These are phyloP conservation scores for Lateolabrax maculatus DNA, from an alignment of 2,797 vertebrate genomes.

Conservation along the genomic window DNA sequence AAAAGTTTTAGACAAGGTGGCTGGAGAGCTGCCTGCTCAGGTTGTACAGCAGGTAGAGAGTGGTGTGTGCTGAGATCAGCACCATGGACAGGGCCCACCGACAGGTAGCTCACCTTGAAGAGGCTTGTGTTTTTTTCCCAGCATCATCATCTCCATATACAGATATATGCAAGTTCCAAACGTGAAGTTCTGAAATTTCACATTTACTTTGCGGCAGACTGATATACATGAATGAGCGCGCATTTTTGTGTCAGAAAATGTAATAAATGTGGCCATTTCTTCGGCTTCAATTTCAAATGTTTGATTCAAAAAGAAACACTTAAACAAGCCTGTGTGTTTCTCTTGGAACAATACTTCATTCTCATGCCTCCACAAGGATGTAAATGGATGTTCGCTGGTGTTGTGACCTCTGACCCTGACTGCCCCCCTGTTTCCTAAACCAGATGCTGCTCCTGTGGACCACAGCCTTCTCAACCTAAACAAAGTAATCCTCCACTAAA, in stretches of 20 bases:
- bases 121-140: not conserved
- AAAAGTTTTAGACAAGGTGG: not conserved
- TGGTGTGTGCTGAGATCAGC: slow-evolving; percentile 59
- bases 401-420: slow-evolving; percentile 77
- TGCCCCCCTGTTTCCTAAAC: slow-evolving; percentile 81
- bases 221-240: not conserved
- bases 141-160: not conserved
- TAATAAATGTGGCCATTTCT: not conserved
- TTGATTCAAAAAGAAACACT: slow-evolving; percentile 22
- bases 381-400: slow-evolving; percentile 82
- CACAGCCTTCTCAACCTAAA: slow-evolving; percentile 78
- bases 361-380: slow-evolving; percentile 70
- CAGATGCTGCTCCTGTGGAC: slow-evolving; percentile 84
- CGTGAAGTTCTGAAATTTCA: not conserved
- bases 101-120: slow-evolving; percentile 70
- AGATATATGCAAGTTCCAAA: not conserved
- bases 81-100: slow-evolving; percentile 77
- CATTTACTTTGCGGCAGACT: not conserved
- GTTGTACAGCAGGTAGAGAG: slow-evolving; percentile 41
- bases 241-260: not conserved
- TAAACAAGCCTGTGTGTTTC: slow-evolving; percentile 65
- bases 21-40: slow-evolving; percentile 4
- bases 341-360: slow-evolving; percentile 73
- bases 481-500: slow-evolving; percentile 84
- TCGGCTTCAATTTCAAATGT: slow-evolving; percentile 10